These are phyloP conservation scores for Plemyria rubiginata DNA, from an alignment of 2,888 invertebrate genomes.

Conservation along the genomic window DNA sequence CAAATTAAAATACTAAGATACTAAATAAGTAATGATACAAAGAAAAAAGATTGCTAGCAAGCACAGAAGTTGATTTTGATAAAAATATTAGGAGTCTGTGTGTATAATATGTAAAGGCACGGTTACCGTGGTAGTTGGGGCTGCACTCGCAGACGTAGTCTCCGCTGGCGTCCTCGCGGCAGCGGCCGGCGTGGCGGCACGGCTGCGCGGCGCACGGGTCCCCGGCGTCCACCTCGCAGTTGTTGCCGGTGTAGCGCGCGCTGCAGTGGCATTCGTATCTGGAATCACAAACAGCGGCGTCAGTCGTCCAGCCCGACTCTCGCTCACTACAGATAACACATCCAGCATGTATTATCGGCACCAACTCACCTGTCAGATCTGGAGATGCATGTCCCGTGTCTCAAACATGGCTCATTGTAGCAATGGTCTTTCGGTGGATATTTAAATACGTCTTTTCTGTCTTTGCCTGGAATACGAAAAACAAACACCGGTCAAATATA, in stretches of 20 bases:
- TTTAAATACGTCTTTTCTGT: slow-evolving; percentile 82
- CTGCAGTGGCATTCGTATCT: slow-evolving; percentile 93
- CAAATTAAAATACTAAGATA: no score
- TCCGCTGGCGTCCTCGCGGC: slow-evolving; percentile 87
- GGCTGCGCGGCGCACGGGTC: slow-evolving; percentile 88
- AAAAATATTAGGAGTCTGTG: no score
- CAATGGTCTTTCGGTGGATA: slow-evolving; percentile 88
- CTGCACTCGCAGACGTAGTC: slow-evolving; percentile 89
- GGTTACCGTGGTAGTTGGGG: slow-evolving; percentile 86
- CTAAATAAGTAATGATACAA: no score
- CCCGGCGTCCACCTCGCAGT: slow-evolving; percentile 93
- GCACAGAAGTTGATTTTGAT: no score
- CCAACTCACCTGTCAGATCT: slow-evolving; percentile 88
- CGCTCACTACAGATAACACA: no score
- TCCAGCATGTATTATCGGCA: no score
- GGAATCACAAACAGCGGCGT: slow-evolving; percentile 1
- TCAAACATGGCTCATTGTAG: slow-evolving; percentile 92
- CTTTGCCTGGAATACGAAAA: slow-evolving; percentile 66
- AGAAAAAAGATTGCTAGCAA: background rate
- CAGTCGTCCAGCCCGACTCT: background rate
- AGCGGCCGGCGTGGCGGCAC: slow-evolving; percentile 89
- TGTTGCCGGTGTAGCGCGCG: slow-evolving; percentile 93
- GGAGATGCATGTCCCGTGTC: slow-evolving; percentile 92
- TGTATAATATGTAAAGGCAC: background rate
- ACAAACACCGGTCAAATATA: background rate